phyloP scores from a whole-genome alignment of 2,888 invertebrate genomes.

The Pseudococcus longispinus region DNA sequence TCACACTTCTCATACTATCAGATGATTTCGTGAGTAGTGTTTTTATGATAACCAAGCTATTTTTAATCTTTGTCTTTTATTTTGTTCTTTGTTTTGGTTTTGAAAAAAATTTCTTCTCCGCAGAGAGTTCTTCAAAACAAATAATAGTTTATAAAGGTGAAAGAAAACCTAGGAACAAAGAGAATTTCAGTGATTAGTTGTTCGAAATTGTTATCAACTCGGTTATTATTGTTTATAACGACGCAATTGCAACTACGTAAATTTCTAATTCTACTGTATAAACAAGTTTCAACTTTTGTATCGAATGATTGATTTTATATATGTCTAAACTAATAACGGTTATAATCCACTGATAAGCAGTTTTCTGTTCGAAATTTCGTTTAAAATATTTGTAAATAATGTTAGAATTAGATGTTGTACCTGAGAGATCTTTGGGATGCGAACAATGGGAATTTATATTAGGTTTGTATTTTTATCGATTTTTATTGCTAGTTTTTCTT shows the following conservation, averaged over 20 bases:
- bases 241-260: conserved; percentile 21
- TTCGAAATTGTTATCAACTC: conserved; percentile 6
- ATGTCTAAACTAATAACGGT: background rate
- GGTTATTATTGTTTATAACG: conserved; percentile 29
- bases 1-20: background rate
- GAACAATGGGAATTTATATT: conserved; percentile 98
- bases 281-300: background rate
- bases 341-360: background rate
- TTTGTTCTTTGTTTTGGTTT: conserved; percentile 24
- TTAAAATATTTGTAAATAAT: conserved; percentile 66
- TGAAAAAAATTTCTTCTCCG: conserved; percentile 24
- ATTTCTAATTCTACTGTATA: background rate
- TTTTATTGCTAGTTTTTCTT: background rate
- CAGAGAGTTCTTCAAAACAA: conserved; percentile 27
- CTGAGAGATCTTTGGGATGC: conserved; percentile 93
- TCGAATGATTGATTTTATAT: background rate
- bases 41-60: background rate
- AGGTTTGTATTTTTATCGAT: conserved; percentile 71
- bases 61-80: background rate
- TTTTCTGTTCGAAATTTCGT: conserved; percentile 7
- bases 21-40: background rate
- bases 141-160: conserved; percentile 24
- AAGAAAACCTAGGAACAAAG: conserved; percentile 8
- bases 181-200: conserved; percentile 12
- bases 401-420: conserved; percentile 96